These are phyloP conservation scores for Poicephalus meyeri DNA, from an alignment of 2,113 vertebrate genomes.

Conservation along the genomic window DNA sequence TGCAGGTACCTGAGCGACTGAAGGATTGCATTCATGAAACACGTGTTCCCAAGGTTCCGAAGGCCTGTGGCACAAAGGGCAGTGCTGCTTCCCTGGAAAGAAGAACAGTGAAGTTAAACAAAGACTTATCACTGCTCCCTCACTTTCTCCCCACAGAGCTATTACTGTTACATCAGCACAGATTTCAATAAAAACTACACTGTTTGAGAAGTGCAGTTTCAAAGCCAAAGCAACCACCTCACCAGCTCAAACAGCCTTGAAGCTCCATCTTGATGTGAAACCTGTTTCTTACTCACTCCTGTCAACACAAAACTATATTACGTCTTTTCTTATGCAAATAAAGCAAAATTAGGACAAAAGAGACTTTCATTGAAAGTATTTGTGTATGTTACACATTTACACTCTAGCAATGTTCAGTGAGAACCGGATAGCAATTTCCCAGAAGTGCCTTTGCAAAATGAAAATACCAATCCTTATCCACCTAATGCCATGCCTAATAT, in stretches of 20 bases:
- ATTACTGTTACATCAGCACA: background rate
- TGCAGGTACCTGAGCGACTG: conserved; percentile 91
- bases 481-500: background rate
- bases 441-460: background rate
- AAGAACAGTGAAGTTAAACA: background rate
- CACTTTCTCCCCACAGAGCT: background rate
- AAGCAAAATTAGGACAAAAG: background rate
- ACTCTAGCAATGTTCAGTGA: background rate
- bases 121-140: background rate
- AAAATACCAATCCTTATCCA: background rate
- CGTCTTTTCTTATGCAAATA: background rate
- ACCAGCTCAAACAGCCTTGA: background rate
- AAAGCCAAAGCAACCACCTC: background rate
- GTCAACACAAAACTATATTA: background rate
- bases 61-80: conserved; percentile 91
- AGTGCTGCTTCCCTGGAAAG: conserved; percentile 80
- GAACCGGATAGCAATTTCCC: background rate
- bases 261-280: background rate
- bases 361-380: background rate
- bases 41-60: conserved; percentile 94
- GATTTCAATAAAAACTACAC: background rate
- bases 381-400: background rate
- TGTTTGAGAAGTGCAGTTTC: background rate
- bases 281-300: background rate
- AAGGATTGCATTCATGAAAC: conserved; percentile 99